These are phyloP conservation scores for Octodonta nipae DNA, from an alignment of 2,888 invertebrate species.

Conservation along the genomic window DNA sequence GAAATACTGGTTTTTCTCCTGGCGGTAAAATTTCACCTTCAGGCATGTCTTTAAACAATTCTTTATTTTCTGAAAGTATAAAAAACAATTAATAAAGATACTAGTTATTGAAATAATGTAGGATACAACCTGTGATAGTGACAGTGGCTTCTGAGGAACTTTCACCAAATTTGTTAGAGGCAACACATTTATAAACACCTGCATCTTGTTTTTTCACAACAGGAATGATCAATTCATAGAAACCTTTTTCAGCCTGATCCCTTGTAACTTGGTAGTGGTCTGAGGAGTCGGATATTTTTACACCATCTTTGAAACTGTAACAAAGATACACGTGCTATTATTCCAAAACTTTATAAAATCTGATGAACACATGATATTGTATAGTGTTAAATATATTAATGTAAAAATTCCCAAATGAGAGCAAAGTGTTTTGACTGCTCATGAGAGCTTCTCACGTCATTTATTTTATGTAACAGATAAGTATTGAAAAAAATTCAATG, in stretches of 20 bases:
- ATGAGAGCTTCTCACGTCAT: too few relatives aligned
- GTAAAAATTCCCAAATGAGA: too few relatives aligned
- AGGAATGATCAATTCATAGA: slow-evolving; percentile 76
- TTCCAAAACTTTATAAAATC: too few relatives aligned
- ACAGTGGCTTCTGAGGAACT: slow-evolving; percentile 61
- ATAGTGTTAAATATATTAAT: too few relatives aligned
- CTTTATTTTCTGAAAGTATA: slow-evolving; percentile 54
- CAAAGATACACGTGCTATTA: too few relatives aligned
- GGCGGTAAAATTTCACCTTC: slow-evolving; percentile 53
- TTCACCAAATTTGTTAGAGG: slow-evolving; percentile 70
- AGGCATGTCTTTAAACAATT: slow-evolving; percentile 62
- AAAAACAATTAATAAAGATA: not conserved
- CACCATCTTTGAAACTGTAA: slow-evolving; percentile 67
- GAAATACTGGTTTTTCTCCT: slow-evolving; percentile 64
- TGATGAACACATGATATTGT: too few relatives aligned
- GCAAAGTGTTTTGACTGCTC: too few relatives aligned
- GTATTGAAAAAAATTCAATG: too few relatives aligned
- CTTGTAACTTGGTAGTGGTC: slow-evolving; percentile 56
- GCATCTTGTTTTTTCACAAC: slow-evolving; percentile 67
- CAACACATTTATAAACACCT: slow-evolving; percentile 72
- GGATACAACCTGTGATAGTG: slow-evolving; percentile 57
- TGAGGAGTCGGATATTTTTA: slow-evolving; percentile 53
- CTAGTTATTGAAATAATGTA: not conserved
- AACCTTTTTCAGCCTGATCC: slow-evolving; percentile 67
- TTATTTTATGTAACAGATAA: too few relatives aligned